Base-by-base conservation (phyloP, 30 jellyfish, hydroid and myxozoan species). In the Phacellophora camtschatica region DNA sequence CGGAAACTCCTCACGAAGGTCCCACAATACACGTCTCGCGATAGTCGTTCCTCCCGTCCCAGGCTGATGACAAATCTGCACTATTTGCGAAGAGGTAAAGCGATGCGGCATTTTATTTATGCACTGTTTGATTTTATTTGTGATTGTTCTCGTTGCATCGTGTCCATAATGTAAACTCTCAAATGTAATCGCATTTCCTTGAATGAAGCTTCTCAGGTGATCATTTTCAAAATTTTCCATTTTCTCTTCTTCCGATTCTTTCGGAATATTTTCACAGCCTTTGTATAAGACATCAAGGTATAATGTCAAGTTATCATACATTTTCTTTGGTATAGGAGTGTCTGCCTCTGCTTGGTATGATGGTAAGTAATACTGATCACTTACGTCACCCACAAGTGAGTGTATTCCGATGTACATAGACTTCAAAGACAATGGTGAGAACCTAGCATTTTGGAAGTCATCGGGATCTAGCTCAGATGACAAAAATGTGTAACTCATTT, bases 31-130 rank as follows among this genome's bases (percentile, higher is more conserved):
- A 12, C 90, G 19, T 43, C 90, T 36, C 3, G 90, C 90, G 19
- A 79, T 66, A 8, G 90, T 79, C 5, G 90, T 45, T 1, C 90
- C 90, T 23, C 90, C 90, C n/a, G 81, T 50, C n/a, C 90, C 90
- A 2, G 90, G 90, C 33, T 74, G 49, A 45, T 79, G 90, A 16
- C 71, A 51, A 7, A 79, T 64, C 54, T 79, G 83, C 10, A 79
- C 83, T n/a, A 79, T 79, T 48, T 64, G 90, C 0, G 89, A 55
- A 15, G 66, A 36, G 22, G 7, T 18, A 45, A 36, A 25, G 11
- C 66, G 55, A 4, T 9, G 6, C 0, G 37, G 66, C 76, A 79
- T 3, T 46, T 50, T 37, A 18, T 25, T 4, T n/a, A 64, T 64
- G 37, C 34, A 49, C 15, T 46, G 29, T 9, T 1, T 16, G 31